Conservation (phyloP, 64 coral and sea anemone species). For the Stylophora pistillata region DNA sequence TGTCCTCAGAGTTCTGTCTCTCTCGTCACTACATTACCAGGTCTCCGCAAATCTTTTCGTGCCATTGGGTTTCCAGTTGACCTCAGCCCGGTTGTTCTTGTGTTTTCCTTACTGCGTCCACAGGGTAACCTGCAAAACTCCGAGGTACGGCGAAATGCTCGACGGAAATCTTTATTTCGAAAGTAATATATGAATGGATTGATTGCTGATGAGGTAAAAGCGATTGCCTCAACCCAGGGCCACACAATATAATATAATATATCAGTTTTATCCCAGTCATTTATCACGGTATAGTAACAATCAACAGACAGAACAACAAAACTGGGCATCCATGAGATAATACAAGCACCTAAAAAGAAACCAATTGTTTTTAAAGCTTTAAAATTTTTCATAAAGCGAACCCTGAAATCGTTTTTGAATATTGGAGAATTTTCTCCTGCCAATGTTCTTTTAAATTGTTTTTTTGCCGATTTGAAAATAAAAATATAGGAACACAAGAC, state of each 20-base stretch:
- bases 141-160: neutral
- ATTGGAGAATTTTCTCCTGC: no score
- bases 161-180: neutral
- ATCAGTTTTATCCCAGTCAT: neutral
- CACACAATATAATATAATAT: neutral
- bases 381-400: neutral
- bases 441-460: neutral
- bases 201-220: constrained; percentile 3
- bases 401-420: no score
- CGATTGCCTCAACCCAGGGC: neutral
- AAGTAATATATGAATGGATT: neutral
- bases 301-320: neutral
- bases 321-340: neutral
- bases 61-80: no score
- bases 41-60: no score
- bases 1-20: no score
- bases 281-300: neutral
- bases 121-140: neutral
- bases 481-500: neutral
- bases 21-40: no score
- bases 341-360: neutral
- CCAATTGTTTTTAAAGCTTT: constrained; percentile 5
- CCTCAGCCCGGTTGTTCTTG: no score
- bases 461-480: neutral
- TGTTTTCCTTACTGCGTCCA: no score